phyloP scores from a whole-genome alignment of 1,140 invertebrate genomes.

The Leptopilina clavipes region DNA sequence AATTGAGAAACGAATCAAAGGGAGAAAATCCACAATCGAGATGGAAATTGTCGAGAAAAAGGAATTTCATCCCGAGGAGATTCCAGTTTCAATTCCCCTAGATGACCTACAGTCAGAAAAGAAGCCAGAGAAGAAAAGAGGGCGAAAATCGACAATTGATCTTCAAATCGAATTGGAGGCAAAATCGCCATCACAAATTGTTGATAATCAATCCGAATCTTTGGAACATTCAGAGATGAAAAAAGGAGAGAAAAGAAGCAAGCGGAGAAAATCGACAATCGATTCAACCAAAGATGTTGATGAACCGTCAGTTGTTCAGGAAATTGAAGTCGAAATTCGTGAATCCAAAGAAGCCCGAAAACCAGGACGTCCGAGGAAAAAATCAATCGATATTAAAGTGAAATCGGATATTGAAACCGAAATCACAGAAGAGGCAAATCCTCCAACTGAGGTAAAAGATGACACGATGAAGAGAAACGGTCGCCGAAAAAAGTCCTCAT shows the following conservation, averaged over 20 bases:
- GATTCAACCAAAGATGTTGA: neutral
- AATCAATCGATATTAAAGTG: neutral
- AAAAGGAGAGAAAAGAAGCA: neutral
- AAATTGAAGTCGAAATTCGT: neutral
- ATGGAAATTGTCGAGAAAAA: neutral
- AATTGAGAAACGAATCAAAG: neutral
- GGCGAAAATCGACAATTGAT: slow-evolving; percentile 3
- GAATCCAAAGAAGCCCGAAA: neutral
- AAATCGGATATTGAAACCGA: neutral
- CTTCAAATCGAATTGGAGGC: neutral
- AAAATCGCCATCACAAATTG: neutral
- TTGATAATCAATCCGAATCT: neutral
- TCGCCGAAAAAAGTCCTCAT: slow-evolving; percentile 1
- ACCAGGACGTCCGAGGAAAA: slow-evolving; percentile 10
- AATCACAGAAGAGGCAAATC: neutral
- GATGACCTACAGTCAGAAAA: neutral
- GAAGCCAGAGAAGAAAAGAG: neutral
- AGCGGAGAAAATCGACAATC: neutral
- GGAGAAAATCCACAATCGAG: neutral
- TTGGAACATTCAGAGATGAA: neutral
- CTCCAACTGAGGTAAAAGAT: neutral
- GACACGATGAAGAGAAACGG: neutral
- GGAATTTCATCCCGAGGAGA: neutral
- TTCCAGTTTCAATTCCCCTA: neutral
- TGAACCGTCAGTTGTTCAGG: neutral